Percentiles rank a stretch among this genome's conserved stretches.
phyloP scores from a whole-genome alignment of 2,797 vertebrate species.

The Falco peregrinus region DNA sequence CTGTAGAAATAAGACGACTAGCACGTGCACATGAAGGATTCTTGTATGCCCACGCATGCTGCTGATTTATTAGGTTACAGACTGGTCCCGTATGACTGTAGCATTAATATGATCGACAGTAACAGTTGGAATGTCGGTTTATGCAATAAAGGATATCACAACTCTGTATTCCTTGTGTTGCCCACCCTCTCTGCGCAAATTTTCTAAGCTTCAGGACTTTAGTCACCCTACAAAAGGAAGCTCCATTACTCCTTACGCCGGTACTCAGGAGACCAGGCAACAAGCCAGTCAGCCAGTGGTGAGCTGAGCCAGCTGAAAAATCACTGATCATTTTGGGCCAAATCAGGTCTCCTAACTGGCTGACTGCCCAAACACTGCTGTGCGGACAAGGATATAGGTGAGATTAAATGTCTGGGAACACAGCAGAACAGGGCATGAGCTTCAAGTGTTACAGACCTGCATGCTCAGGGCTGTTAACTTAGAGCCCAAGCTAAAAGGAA shows the following conservation, averaged over 20 bases:
- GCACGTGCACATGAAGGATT: fast-evolving
- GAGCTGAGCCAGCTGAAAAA: constrained; percentile 30
- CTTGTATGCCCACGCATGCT: not conserved
- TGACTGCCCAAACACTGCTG: not conserved
- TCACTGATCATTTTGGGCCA: constrained; percentile 1
- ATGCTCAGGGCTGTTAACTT: not conserved
- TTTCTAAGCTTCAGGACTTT: not conserved
- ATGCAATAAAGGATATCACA: not conserved
- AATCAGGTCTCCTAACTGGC: constrained; percentile 8
- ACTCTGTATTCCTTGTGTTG: not conserved
- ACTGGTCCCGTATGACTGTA: not conserved
- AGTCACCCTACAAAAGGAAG: not conserved
- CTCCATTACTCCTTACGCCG: not conserved
- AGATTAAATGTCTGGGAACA: not conserved
- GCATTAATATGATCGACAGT: not conserved
- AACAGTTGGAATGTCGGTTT: not conserved
- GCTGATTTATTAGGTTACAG: not conserved
- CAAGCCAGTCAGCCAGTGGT: not conserved
- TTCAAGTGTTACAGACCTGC: not conserved
- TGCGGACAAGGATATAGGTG: not conserved
- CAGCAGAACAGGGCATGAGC: not conserved
- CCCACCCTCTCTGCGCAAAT: not conserved
- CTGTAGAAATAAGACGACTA: not conserved
- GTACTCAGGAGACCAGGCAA: not conserved
- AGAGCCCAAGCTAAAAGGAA: not conserved